Base-by-base conservation (phyloP, 2,888 invertebrate species). In the Octonoba sinensis region DNA sequence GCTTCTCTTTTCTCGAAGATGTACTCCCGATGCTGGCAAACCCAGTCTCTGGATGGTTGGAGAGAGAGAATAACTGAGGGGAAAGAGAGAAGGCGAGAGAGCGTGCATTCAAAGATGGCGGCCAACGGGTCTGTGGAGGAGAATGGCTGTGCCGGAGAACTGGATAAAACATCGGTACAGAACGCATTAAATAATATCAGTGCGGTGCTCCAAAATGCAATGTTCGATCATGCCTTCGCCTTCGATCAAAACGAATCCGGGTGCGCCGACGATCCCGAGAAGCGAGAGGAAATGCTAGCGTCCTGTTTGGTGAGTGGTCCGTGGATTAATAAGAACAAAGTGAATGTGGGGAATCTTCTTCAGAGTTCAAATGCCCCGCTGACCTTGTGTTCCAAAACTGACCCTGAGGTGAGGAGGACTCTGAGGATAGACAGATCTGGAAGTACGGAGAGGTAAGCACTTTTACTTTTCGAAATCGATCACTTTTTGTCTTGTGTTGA, bases 371-470 rank as follows among this genome's bases (percentile, higher is more conserved):
- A 22, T 69, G 60, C 36, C 22, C 74, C 74, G 57, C 46, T 76
- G 76, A 69, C 76, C 72, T 60, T 69, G 66, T 75, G 66, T 49
- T 64, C 60, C 36, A 22, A 76, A 15, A 18, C 36, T 46, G 74
- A 74, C 65, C 18, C 56, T 1, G 57, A 13, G 36, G 36, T 70
- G 54, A 60, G 67, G 60, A 76, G 76, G 76, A 69, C 76, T 27
- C 76, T 76, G 22, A 60, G 76, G 60, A 69, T 76, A 62, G 76
- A 76, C 46, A 60, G 76, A 69, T 67, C 76, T 44, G 76, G 76
- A 51, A 69, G 67, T n/a, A 76, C 76, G 15, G 76, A 76, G 51
- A 76, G 76, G 76, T 76, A 18, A 62, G 60, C 60, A 27, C 60
- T 36, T 51, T 24, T 49, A 56, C 51, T 44, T 54, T 56, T 56